phyloP scores from a whole-genome alignment of 2,113 vertebrate genomes.

The Apodemus sylvaticus region DNA sequence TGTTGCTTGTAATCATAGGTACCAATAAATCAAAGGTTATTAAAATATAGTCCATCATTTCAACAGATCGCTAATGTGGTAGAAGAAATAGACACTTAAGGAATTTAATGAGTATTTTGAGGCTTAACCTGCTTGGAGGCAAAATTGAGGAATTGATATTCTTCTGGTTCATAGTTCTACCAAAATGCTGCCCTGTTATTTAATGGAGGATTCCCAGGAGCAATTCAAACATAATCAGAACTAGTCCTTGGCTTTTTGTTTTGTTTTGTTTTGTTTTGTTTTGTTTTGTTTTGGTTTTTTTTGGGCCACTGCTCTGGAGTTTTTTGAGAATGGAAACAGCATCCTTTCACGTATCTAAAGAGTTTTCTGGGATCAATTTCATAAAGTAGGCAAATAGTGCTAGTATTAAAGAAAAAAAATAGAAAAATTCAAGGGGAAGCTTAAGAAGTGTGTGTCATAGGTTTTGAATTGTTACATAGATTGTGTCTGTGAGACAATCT shows the following conservation, averaged over 20 bases:
- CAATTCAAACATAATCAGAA: background rate
- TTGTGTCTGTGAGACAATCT: background rate
- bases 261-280: no score
- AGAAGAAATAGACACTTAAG: background rate
- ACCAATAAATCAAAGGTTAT: background rate
- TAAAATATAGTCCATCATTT: constrained; percentile 32
- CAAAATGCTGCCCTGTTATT: background rate
- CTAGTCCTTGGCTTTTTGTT: background rate
- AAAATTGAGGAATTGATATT: background rate
- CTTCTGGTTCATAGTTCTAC: background rate
- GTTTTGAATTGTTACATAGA: constrained; percentile 18
- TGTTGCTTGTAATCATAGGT: background rate
- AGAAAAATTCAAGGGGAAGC: background rate
- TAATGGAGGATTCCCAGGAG: background rate
- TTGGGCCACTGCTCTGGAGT: background rate
- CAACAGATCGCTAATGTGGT: background rate
- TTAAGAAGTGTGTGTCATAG: background rate
- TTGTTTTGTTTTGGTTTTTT: background rate
- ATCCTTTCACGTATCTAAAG: background rate
- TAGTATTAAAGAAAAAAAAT: background rate
- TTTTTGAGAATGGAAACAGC: background rate
- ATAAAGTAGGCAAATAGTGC: background rate
- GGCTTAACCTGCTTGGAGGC: background rate
- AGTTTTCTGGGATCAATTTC: background rate
- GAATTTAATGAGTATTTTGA: background rate